Conservation (phyloP, 2,888 invertebrate genomes). For the Pandemis cinnamomeana region DNA sequence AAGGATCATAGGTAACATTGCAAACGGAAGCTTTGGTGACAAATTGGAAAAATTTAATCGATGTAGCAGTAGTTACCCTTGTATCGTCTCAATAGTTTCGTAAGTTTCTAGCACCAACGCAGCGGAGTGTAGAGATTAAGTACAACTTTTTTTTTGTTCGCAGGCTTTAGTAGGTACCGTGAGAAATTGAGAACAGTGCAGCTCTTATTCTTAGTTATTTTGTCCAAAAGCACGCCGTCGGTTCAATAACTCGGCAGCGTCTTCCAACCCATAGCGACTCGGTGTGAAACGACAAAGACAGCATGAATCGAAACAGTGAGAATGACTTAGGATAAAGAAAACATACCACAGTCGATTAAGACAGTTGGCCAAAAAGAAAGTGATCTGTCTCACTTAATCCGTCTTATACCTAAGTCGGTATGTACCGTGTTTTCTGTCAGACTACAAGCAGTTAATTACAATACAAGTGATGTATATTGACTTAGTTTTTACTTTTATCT, state of each 20-base stretch:
- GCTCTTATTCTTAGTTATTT: slow-evolving; percentile 8
- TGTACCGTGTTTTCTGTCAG: slow-evolving; percentile 18
- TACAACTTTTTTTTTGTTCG: slow-evolving; percentile 52
- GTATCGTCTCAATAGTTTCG: neutral
- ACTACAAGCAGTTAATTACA: neutral
- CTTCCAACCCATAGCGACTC: slow-evolving; percentile 14
- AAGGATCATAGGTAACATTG: neutral
- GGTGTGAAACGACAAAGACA: slow-evolving; percentile 24
- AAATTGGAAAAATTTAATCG: neutral
- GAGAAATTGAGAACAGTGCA: slow-evolving; percentile 65
- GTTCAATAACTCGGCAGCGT: slow-evolving; percentile 62
- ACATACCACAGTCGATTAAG: slow-evolving; percentile 14
- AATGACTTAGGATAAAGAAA: slow-evolving; percentile 23
- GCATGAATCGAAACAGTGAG: slow-evolving; percentile 15
- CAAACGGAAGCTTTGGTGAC: neutral
- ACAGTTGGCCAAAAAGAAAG: slow-evolving; percentile 68
- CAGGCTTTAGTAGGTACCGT: slow-evolving; percentile 49
- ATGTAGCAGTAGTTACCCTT: neutral
- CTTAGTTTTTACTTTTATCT: neutral
- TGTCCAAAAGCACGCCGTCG: slow-evolving; percentile 25
- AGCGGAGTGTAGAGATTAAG: slow-evolving; percentile 37
- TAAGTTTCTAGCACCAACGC: neutral
- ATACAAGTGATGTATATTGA: neutral
- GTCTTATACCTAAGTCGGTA: slow-evolving; percentile 32
- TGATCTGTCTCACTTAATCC: slow-evolving; percentile 68